Conservation (phyloP, 2,797 vertebrate genomes). For the Acridotheres tristis region DNA sequence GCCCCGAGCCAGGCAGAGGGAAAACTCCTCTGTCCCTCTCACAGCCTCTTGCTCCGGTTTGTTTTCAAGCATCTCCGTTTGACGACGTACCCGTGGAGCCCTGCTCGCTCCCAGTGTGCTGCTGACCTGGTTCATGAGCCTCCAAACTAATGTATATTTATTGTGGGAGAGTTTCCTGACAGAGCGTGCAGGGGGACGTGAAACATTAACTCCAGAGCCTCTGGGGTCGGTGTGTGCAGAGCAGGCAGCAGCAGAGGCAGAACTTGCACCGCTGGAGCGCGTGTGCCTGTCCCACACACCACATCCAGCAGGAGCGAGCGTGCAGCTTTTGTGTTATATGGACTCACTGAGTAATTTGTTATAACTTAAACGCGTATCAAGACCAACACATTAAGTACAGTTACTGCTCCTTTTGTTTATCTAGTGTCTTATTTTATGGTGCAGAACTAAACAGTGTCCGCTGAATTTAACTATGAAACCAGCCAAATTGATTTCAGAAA, state of each 20-base stretch:
- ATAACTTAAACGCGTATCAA: constrained; percentile 34
- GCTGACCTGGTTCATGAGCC: constrained; percentile 49
- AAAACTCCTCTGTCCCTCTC: constrained; percentile 33
- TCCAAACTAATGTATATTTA: constrained; percentile 52
- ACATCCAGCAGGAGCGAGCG: not conserved
- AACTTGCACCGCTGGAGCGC: not conserved
- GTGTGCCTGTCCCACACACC: not conserved
- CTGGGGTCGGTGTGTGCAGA: not conserved
- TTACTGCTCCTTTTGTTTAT: constrained; percentile 64
- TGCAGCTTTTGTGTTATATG: constrained; percentile 3
- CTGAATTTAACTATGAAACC: constrained; percentile 65
- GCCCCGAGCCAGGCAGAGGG: constrained; percentile 36
- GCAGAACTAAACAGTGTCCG: constrained; percentile 59
- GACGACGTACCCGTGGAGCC: constrained; percentile 25
- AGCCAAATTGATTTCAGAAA: constrained; percentile 69
- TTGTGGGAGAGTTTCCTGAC: constrained; percentile 19
- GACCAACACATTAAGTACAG: constrained; percentile 32
- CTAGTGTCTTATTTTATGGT: constrained; percentile 61
- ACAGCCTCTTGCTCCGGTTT: not conserved
- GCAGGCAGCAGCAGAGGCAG: not conserved
- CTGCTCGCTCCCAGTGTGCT: constrained; percentile 18
- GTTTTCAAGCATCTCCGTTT: constrained; percentile 17
- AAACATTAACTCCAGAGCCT: constrained; percentile 30
- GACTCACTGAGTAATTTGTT: constrained; percentile 16
- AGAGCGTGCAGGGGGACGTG: not conserved